A percentile compares a stretch with the other conserved stretches of the same genome.
Conservation (phyloP, 2,113 vertebrate genomes). For the Numida meleagris region DNA sequence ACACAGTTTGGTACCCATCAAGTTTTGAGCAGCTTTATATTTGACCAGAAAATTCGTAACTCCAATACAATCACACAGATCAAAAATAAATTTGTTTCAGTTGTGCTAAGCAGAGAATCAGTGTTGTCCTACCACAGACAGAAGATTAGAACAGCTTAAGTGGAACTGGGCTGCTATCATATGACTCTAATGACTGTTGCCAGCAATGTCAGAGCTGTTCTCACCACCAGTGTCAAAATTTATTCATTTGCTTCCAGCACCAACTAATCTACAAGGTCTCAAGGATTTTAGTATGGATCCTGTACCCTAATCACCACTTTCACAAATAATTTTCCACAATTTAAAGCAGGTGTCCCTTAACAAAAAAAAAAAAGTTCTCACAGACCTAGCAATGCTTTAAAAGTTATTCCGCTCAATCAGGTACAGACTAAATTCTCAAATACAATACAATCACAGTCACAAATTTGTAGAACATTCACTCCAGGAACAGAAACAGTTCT, state of each 20-base stretch:
- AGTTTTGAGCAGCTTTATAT: not conserved
- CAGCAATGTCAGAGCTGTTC: not conserved
- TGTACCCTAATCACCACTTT: not conserved
- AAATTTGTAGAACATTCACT: not conserved
- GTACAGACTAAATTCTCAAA: not conserved
- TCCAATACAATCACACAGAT: not conserved
- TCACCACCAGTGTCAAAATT: not conserved
- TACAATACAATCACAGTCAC: not conserved
- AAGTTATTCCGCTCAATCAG: not conserved
- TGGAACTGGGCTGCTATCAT: not conserved
- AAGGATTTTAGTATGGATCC: not conserved
- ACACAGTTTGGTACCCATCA: not conserved
- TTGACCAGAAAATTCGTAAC: not conserved
- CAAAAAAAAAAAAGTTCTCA: not conserved
- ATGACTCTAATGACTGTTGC: not conserved
- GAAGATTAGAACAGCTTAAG: not conserved
- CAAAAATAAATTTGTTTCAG: not conserved
- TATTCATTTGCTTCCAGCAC: fast-evolving
- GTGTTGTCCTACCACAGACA: not conserved
- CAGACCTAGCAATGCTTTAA: not conserved
- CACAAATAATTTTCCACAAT: not conserved
- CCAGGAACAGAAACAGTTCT: not conserved
- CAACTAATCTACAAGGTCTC: not conserved
- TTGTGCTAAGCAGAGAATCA: not conserved
- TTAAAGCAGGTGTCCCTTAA: not conserved